These are phyloP conservation scores for Pionites leucogaster DNA, from an alignment of 2,113 vertebrate genomes.

Conservation along the genomic window DNA sequence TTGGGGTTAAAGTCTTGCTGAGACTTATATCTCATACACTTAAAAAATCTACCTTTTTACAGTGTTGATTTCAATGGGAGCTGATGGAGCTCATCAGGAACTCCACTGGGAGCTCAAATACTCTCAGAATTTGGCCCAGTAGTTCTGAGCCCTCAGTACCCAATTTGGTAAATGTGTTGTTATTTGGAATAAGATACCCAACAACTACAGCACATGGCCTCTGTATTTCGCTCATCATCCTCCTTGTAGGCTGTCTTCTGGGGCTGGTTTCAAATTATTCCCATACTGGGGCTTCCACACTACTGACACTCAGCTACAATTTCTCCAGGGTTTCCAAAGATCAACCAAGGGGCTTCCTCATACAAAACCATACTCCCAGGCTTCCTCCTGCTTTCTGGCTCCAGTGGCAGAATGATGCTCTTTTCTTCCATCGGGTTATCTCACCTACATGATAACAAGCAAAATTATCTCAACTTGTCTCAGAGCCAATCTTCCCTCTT, in stretches of 20 bases:
- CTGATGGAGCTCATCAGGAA: background rate
- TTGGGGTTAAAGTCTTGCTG: background rate
- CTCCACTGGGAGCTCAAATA: background rate
- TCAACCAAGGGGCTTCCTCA: background rate
- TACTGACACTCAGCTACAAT: background rate
- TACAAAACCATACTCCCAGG: fast-evolving
- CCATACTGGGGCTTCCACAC: background rate
- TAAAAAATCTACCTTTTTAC: background rate
- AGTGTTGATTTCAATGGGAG: background rate
- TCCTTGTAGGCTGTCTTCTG: background rate
- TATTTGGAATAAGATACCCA: background rate
- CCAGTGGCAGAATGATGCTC: background rate
- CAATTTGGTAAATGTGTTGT: background rate
- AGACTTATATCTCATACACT: background rate
- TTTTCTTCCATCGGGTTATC: background rate
- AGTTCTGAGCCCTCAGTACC: background rate
- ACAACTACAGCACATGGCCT: background rate
- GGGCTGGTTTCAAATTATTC: background rate
- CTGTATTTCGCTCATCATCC: background rate
- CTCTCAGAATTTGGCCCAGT: background rate
- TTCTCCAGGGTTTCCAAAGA: background rate
- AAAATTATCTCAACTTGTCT: background rate
- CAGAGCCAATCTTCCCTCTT: background rate
- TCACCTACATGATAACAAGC: background rate
- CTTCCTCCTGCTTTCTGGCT: background rate